Evolutionary conservation across 2,113 vertebrate genomes (phyloP).

Genomic region (Phocoena sinus): DNA sequence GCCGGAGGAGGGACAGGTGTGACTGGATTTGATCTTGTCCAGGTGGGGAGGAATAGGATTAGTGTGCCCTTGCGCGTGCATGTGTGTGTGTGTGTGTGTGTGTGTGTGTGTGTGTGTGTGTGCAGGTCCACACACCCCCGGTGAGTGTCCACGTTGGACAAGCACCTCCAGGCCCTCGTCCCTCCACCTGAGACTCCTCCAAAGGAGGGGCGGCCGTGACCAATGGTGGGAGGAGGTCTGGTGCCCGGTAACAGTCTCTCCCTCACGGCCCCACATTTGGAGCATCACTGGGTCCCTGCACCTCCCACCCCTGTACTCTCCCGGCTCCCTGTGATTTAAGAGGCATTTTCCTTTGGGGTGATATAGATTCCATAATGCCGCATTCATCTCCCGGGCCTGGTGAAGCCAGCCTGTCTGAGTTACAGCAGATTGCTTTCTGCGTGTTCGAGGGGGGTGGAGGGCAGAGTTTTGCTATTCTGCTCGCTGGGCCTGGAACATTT

Average conservation of each 20-base stretch:
- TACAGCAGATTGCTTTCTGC: constrained; percentile 54
- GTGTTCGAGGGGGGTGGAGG: background rate
- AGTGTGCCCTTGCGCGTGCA: fast-evolving
- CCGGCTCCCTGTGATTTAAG: constrained; percentile 18
- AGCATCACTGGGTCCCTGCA: background rate
- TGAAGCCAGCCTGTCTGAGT: constrained; percentile 37
- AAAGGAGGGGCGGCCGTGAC: background rate
- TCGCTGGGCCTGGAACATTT: constrained; percentile 63
- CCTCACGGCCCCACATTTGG: background rate
- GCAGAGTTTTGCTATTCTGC: background rate
- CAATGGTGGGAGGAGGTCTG: background rate
- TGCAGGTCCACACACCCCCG: background rate
- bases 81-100: background rate
- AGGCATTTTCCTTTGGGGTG: constrained; percentile 57
- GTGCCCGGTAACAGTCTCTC: background rate
- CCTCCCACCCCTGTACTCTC: background rate
- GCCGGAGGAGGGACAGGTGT: background rate
- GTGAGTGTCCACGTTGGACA: background rate
- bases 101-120: background rate
- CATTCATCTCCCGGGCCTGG: fast-evolving
- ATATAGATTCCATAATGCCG: constrained; percentile 22
- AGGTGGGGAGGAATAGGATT: background rate
- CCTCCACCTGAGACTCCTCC: background rate
- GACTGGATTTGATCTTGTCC: background rate
- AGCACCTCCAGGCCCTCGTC: background rate